Evolutionary conservation across 1,140 invertebrate species (phyloP), one percentile per base, ranked within the genome.

Genomic region (Drosophila nebulosa): DNA sequence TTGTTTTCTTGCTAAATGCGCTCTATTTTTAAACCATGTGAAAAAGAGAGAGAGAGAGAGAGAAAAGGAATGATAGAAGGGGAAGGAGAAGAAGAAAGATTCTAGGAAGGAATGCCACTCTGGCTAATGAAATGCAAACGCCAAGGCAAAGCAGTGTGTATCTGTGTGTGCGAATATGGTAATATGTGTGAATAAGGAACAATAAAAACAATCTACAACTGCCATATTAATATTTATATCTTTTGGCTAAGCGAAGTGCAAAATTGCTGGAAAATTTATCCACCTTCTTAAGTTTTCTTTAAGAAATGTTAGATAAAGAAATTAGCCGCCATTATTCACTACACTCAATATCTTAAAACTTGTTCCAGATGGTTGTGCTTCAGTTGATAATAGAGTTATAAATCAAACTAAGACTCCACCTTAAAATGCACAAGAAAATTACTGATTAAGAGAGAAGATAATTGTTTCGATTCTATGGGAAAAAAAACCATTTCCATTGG

Each of bases 111-210:
- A 30, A 81, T 81, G 78, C 81, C 83, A 86, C 81, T 86, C 81
- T 88, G 78, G 81, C 81, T 86, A 86, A 86, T 86, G 81, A 86
- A 86, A 86, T 88, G 81, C 81, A 86, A 86, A 88, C 81, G 78
- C 81, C 73, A 77, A 60, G 83, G 73, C 71, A 64, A 67, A 81
- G 35, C 57, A 27, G 32, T 65, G 71, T 63, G 10, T 32, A 26
- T 55, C 56, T 64, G 64, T 65, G 70, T 60, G 27, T 21, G 52
- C 60, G 76, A 79, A 73, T 79, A 76, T 73, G 62, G 80, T 86
- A 74, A 84, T 84, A 86, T 64, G 64, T 80, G 57, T 59, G 60
- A 21, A 78, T 30, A 46, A 39, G 51, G 27, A 63, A 60, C 78
- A 76, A 65, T 61, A 69, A 51, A 42, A 56, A 53, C 39, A 60